Evolutionary conservation across 2,113 vertebrate genomes (phyloP).

Genomic region (Sorex fumeus): DNA sequence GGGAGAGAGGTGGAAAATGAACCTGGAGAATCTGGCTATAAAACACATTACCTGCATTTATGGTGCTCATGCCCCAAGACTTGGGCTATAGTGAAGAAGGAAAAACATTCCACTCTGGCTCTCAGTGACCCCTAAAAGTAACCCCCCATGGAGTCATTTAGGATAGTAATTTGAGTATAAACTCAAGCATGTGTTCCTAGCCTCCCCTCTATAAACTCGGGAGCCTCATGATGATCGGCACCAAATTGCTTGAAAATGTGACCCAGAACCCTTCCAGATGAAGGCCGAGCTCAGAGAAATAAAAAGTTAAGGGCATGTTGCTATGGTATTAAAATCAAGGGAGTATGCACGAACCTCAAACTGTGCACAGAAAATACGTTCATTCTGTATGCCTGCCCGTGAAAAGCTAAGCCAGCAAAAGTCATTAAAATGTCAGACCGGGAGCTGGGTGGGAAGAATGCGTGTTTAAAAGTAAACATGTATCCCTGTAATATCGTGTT

Average conservation of each 20-base stretch:
- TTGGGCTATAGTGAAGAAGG: conserved; percentile 89
- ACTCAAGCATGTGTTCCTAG: conserved; percentile 81
- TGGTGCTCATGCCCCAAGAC: conserved; percentile 88
- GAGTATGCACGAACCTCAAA: conserved; percentile 83
- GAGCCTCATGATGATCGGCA: conserved; percentile 78
- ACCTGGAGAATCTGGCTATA: conserved; percentile 88
- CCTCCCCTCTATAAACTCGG: conserved; percentile 86
- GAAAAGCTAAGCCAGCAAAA: conserved; percentile 87
- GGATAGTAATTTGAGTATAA: conserved; percentile 89
- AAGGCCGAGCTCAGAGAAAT: conserved; percentile 73
- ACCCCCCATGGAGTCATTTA: conserved; percentile 89
- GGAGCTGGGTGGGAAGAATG: conserved; percentile 89
- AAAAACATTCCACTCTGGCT: conserved; percentile 91
- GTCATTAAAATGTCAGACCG: conserved; percentile 91
- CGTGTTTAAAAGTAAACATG: conserved; percentile 89
- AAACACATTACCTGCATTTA: conserved; percentile 91
- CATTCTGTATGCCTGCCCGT: conserved; percentile 84
- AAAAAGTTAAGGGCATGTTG: conserved; percentile 76
- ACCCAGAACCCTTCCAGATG: conserved; percentile 81
- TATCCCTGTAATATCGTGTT: conserved; percentile 85
- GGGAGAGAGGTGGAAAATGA: conserved; percentile 84
- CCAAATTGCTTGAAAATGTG: conserved; percentile 81
- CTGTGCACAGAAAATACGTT: conserved; percentile 85
- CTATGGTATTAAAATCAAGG: conserved; percentile 72
- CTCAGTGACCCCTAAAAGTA: conserved; percentile 90